Evolutionary conservation across 2,888 invertebrate genomes (phyloP).

Genomic region (Serripes groenlandicus): DNA sequence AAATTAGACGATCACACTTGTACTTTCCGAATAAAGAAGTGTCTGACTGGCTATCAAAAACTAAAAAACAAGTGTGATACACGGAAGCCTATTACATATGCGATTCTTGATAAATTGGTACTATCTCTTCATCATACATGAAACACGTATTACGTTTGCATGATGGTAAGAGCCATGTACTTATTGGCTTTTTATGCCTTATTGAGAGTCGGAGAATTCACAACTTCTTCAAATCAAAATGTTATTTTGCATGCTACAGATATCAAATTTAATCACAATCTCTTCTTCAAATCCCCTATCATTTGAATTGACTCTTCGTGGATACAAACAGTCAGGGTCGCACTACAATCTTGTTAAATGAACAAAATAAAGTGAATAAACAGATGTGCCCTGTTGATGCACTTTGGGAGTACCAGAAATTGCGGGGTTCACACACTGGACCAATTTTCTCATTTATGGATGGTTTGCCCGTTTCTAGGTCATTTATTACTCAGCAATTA

Average conservation of each 20-base stretch:
- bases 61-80: slow-evolving; percentile 7
- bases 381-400: slow-evolving; percentile 41
- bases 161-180: slow-evolving; percentile 28
- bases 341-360: not conserved
- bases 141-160: not conserved
- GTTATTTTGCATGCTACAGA: not conserved
- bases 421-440: not conserved
- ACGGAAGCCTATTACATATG: slow-evolving; percentile 36
- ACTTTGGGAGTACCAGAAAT: not conserved
- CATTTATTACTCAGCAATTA: slow-evolving; percentile 10
- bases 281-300: too few relatives aligned
- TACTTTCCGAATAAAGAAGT: slow-evolving; percentile 31
- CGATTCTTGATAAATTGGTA: not conserved
- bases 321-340: slow-evolving; percentile 32
- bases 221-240: not conserved
- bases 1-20: slow-evolving; percentile 11
- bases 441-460: slow-evolving; percentile 21
- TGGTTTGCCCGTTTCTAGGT: slow-evolving; percentile 21
- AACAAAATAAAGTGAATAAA: not conserved
- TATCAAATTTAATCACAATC: slow-evolving; percentile 11
- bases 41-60: slow-evolving; percentile 18
- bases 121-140: not conserved
- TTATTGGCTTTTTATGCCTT: slow-evolving; percentile 34
- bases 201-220: slow-evolving; percentile 47
- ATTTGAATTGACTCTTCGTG: too few relatives aligned